A percentile compares a stretch with the other conserved stretches of the same genome.
Conservation (phyloP, 2,888 invertebrate genomes). For the Spodoptera picta region DNA sequence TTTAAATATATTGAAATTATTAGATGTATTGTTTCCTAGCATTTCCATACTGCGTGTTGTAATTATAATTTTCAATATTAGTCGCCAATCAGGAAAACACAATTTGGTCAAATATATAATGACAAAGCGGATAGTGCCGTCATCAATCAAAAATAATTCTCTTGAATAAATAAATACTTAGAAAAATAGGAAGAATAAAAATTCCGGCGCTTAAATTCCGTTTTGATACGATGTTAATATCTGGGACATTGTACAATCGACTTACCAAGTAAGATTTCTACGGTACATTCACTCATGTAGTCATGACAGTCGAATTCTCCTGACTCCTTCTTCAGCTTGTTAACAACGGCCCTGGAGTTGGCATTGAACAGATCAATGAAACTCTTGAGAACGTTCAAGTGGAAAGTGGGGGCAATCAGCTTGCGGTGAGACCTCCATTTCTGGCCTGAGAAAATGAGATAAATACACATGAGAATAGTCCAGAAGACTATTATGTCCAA, state of each 20-base stretch:
- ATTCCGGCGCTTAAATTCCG: too few relatives aligned
- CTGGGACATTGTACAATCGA: slow-evolving; percentile 39
- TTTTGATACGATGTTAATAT: too few relatives aligned
- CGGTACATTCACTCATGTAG: slow-evolving; percentile 95
- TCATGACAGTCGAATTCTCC: slow-evolving; percentile 94
- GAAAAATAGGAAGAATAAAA: too few relatives aligned
- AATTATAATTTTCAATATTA: slow-evolving; percentile 27
- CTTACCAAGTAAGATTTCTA: slow-evolving; percentile 93
- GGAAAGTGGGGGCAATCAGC: slow-evolving; percentile 96
- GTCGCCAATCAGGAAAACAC: not conserved
- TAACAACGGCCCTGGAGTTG: slow-evolving; percentile 93
- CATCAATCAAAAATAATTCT: slow-evolving; percentile 1
- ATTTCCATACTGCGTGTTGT: slow-evolving; percentile 30
- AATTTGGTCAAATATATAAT: slow-evolving; percentile 2
- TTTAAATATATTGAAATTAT: slow-evolving; percentile 17
- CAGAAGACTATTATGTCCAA: not conserved
- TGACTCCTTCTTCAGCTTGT: slow-evolving; percentile 91
- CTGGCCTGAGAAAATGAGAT: slow-evolving; percentile 86
- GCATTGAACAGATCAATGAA: slow-evolving; percentile 96
- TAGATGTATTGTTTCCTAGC: slow-evolving; percentile 11
- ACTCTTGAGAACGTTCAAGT: slow-evolving; percentile 95
- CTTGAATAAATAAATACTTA: too few relatives aligned
- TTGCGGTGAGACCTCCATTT: slow-evolving; percentile 96
- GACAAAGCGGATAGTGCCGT: slow-evolving; percentile 16
- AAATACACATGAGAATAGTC: slow-evolving; percentile 11